Percentiles rank a stretch among this genome's conserved stretches.
These are phyloP conservation scores for Intellagama lesueurii DNA, from an alignment of 2,797 vertebrate species.

Conservation along the genomic window DNA sequence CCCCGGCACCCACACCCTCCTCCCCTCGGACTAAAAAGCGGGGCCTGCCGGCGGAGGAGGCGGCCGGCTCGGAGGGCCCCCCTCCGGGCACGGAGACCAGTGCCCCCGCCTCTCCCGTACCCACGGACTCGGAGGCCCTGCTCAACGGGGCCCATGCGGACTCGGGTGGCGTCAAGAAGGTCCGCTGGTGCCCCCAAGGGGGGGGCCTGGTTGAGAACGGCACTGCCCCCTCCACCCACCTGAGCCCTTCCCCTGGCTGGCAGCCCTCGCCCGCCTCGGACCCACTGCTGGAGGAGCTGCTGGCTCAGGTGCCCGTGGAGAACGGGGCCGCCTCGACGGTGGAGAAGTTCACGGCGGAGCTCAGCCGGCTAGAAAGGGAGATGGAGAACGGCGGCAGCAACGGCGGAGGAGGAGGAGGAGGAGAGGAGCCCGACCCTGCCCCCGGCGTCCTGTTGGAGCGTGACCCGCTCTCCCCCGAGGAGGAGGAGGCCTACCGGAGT, in stretches of 20 bases:
- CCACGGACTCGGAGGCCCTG: constrained; percentile 53
- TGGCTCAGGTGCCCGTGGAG: constrained; percentile 81
- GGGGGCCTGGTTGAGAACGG: constrained; percentile 56
- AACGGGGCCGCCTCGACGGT: constrained; percentile 84
- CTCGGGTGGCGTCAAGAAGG: constrained; percentile 87
- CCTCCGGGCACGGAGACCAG: rapidly evolving
- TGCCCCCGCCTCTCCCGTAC: rapidly evolving
- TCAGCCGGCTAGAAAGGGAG: constrained; percentile 85
- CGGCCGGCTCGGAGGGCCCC: constrained; percentile 2
- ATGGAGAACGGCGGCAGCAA: constrained; percentile 67
- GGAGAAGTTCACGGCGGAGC: constrained; percentile 90
- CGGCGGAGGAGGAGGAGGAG: rapidly evolving
- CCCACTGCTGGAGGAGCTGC: constrained; percentile 84
- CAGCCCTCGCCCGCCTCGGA: constrained; percentile 81
- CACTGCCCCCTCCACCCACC: too few species aligned
- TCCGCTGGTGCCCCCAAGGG: constrained; percentile 84
- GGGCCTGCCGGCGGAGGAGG: constrained; percentile 83
- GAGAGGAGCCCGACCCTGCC: constrained; percentile 11
- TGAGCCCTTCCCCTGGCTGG: constrained; percentile 8
- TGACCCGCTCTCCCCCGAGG: constrained; percentile 68
- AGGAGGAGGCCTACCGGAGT: constrained; percentile 79
- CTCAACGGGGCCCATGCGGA: constrained; percentile 79
- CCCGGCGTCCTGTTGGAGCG: constrained; percentile 52
- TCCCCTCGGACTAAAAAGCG: constrained; percentile 93
- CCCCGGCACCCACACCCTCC: background rate